Evolutionary conservation across 2,797 vertebrate genomes (phyloP).

Genomic region (Corythornis leucogaster): DNA sequence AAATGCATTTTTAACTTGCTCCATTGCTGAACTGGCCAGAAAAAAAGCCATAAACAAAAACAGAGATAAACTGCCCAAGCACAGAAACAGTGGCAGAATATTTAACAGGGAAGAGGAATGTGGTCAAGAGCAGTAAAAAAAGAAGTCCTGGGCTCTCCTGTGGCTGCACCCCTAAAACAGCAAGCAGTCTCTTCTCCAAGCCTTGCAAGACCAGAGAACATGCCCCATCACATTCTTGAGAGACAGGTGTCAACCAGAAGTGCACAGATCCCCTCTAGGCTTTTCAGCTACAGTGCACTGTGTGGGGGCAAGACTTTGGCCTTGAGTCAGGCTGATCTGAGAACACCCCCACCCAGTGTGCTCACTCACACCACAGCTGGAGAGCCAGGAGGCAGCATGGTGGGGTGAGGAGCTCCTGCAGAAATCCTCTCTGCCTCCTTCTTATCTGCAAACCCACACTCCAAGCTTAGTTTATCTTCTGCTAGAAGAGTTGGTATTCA

Average conservation of each 20-base stretch:
- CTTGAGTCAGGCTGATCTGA: neutral
- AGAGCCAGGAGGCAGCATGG: neutral
- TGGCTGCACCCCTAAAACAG: neutral
- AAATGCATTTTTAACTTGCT: neutral
- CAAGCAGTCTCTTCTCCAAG: neutral
- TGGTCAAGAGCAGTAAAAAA: neutral
- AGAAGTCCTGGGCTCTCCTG: too few relatives aligned
- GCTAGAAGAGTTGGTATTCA: neutral
- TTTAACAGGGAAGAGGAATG: neutral
- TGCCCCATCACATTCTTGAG: neutral
- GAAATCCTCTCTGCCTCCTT: neutral
- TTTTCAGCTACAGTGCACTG: neutral
- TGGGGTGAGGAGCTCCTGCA: neutral
- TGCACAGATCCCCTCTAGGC: neutral
- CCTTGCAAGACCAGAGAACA: neutral
- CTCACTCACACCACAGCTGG: rapidly evolving
- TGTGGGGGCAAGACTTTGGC: neutral
- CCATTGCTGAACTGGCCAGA: neutral
- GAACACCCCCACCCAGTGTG: neutral
- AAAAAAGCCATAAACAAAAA: neutral
- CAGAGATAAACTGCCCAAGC: neutral
- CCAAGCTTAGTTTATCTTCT: neutral
- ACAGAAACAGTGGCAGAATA: neutral
- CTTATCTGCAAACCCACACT: neutral
- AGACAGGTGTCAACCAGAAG: neutral